These are phyloP conservation scores for Drosophila siamana DNA, from an alignment of 2,888 invertebrate genomes.

Conservation along the genomic window DNA sequence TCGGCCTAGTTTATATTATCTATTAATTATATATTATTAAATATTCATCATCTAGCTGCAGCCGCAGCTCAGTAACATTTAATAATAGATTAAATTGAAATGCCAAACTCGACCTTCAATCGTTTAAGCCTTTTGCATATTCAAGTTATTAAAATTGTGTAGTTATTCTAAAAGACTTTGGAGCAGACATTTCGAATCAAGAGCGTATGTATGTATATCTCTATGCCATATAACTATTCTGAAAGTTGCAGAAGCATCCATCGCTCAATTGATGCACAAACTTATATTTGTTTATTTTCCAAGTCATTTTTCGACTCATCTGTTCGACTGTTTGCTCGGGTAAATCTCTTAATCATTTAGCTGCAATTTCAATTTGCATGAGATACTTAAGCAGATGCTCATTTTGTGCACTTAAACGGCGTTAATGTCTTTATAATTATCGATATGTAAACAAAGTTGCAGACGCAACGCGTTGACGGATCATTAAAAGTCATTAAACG, in stretches of 20 bases:
- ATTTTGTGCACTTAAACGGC: conserved; percentile 33
- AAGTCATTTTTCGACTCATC: conserved; percentile 1
- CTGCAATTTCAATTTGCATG: conserved; percentile 30
- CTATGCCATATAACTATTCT: background rate
- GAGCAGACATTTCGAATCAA: conserved; percentile 1
- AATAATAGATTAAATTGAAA: conserved; percentile 26
- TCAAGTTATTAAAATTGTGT: conserved; percentile 13
- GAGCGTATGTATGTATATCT: too few species aligned
- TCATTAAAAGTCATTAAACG: conserved; percentile 52
- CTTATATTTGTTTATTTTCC: background rate
- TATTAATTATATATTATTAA: conserved; percentile 34
- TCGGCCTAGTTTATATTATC: background rate
- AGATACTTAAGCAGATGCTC: conserved; percentile 19
- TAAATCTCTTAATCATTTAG: conserved; percentile 29
- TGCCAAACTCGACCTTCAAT: conserved; percentile 29
- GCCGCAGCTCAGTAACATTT: conserved; percentile 10
- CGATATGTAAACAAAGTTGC: conserved; percentile 47
- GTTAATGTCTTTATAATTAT: conserved; percentile 71
- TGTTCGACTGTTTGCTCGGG: background rate
- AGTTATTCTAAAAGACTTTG: conserved; percentile 6
- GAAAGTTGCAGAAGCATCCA: background rate
- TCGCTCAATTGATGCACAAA: background rate
- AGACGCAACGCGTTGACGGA: conserved; percentile 24
- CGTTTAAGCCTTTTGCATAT: conserved; percentile 21
- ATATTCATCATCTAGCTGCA: conserved; percentile 9